Percentiles rank a stretch among this genome's conserved stretches.
Evolutionary conservation across 2,797 vertebrate species (phyloP).

Genomic region (Rhinogobio ventralis): DNA sequence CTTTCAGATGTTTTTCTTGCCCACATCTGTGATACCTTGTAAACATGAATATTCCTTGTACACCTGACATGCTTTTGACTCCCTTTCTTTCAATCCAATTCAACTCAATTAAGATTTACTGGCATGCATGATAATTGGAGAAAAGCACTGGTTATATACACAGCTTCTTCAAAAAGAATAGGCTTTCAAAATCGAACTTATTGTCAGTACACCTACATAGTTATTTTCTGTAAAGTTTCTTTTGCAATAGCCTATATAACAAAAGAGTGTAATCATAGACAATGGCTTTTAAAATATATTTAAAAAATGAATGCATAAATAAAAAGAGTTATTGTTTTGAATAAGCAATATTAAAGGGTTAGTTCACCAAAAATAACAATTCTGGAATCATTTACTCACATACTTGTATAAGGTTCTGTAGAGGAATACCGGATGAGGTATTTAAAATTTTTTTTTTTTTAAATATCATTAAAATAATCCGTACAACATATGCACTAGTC

Average conservation of each 20-base stretch:
- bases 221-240: background rate
- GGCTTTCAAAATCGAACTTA: background rate
- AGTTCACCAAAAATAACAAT: background rate
- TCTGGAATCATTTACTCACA: background rate
- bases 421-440: background rate
- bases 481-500: background rate
- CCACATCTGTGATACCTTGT: conserved; percentile 22
- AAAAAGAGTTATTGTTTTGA: background rate
- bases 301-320: background rate
- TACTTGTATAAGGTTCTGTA: background rate
- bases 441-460: no score
- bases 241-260: background rate
- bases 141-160: background rate
- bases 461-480: no score
- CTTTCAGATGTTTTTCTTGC: conserved; percentile 9
- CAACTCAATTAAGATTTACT: background rate
- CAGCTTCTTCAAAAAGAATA: background rate
- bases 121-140: background rate
- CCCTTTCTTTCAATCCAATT: conserved; percentile 6
- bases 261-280: background rate
- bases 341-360: background rate
- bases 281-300: background rate
- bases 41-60: conserved; percentile 43
- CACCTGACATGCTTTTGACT: background rate
- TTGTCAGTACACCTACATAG: background rate